Conservation (phyloP, 1,140 invertebrate genomes). For the Orius insidiosus region DNA sequence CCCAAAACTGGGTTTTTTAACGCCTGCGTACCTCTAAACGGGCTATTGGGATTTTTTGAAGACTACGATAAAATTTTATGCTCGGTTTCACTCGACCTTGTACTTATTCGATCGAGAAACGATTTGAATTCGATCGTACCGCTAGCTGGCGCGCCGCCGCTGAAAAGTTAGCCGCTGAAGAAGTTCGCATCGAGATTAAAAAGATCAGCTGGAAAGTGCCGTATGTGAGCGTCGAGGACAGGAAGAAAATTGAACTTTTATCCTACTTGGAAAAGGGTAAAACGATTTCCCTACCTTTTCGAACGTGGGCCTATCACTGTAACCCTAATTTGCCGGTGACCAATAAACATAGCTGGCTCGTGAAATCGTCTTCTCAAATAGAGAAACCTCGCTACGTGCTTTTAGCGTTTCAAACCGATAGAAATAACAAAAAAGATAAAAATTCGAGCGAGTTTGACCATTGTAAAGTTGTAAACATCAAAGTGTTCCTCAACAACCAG, state of each 20-base stretch:
- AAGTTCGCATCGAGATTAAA: conserved; percentile 19
- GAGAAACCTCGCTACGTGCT: conserved; percentile 23
- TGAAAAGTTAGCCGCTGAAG: not conserved
- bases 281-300: conserved; percentile 22
- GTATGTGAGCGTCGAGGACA: conserved; percentile 19
- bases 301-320: conserved; percentile 25
- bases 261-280: conserved; percentile 18
- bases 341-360: conserved; percentile 20
- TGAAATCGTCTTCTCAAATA: conserved; percentile 22
- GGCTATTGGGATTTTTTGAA: conserved; percentile 28
- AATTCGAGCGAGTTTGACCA: conserved; percentile 20
- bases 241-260: conserved; percentile 13
- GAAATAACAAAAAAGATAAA: conserved; percentile 15
- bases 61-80: conserved; percentile 29
- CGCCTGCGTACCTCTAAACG: conserved; percentile 25
- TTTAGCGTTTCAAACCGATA: conserved; percentile 19
- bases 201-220: conserved; percentile 22
- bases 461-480: conserved; percentile 20
- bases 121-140: conserved; percentile 18
- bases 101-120: conserved; percentile 24
- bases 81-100: conserved; percentile 28
- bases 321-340: conserved; percentile 23
- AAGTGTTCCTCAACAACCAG: conserved; percentile 24
- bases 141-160: too few relatives aligned
- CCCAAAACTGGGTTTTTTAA: conserved; percentile 20